A percentile compares a stretch with the other conserved stretches of the same genome.
These are phyloP conservation scores for Apostichopus parvimensis DNA, from an alignment of 35 echinoderm and acorn worm genomes.

Conservation along the genomic window DNA sequence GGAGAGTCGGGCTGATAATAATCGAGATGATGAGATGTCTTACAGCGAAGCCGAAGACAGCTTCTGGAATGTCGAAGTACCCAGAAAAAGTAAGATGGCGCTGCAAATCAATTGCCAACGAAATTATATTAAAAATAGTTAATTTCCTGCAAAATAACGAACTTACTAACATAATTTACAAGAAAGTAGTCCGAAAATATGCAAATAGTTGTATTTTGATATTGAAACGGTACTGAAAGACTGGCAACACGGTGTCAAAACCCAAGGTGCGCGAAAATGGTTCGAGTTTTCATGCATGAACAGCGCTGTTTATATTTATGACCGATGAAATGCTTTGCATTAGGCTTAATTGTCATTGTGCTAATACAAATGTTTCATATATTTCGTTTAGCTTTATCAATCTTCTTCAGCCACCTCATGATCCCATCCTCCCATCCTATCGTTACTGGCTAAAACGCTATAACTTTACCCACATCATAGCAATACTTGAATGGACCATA, in stretches of 20 bases:
- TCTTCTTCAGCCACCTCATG: too few species aligned
- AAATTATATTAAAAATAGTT: slow-evolving; percentile 16
- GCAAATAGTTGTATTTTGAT: not conserved
- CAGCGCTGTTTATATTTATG: too few species aligned
- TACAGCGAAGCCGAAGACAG: slow-evolving; percentile 60
- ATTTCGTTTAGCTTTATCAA: too few species aligned
- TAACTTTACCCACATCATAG: too few species aligned
- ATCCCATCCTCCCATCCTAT: too few species aligned
- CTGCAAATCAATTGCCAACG: not conserved
- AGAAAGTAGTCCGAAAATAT: not conserved
- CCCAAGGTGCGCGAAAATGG: too few species aligned
- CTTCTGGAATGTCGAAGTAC: slow-evolving; percentile 2
- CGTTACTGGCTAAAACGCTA: too few species aligned
- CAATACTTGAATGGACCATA: too few species aligned
- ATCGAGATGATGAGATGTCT: not conserved
- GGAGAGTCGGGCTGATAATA: slow-evolving; percentile 56
- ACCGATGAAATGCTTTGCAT: too few species aligned
- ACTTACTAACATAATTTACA: not conserved
- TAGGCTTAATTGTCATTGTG: not conserved
- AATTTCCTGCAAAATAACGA: not conserved
- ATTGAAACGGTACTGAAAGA: not conserved
- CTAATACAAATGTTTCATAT: too few species aligned
- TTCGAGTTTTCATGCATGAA: too few species aligned
- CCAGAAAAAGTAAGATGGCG: slow-evolving; percentile 58
- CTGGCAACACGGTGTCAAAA: too few species aligned